Conservation (phyloP, 2,797 vertebrate genomes). For the Tachyglossus aculeatus region DNA sequence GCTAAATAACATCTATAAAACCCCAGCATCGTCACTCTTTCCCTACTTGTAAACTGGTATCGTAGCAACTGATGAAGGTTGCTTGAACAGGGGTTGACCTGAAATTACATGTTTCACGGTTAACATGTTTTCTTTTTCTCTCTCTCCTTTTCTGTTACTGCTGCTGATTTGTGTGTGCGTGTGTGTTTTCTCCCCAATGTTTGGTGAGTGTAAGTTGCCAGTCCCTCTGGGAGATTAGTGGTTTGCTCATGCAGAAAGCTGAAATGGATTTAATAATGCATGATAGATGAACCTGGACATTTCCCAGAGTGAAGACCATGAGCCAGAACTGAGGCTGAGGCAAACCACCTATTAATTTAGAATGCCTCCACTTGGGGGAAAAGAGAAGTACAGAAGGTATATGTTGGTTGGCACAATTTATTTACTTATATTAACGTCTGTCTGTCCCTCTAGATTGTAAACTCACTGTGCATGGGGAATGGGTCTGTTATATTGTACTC, state of each 20-base stretch:
- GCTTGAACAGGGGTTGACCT: slow-evolving; percentile 53
- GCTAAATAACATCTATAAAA: slow-evolving; percentile 64
- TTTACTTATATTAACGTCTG: no score
- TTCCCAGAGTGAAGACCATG: slow-evolving; percentile 3
- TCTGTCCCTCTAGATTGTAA: no score
- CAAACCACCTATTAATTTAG: background rate
- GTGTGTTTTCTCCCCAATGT: background rate
- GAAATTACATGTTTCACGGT: slow-evolving; percentile 47
- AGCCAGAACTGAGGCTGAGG: slow-evolving; percentile 10
- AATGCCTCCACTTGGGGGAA: background rate
- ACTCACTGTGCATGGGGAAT: no score
- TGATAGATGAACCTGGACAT: slow-evolving; percentile 36
- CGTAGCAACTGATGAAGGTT: slow-evolving; percentile 68
- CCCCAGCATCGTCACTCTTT: slow-evolving; percentile 33
- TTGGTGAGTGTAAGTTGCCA: slow-evolving; percentile 47
- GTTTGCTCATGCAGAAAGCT: slow-evolving; percentile 53
- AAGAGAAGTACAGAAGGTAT: background rate
- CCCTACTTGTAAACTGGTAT: slow-evolving; percentile 48
- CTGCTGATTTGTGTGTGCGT: background rate
- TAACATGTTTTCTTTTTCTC: slow-evolving; percentile 17
- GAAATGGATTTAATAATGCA: slow-evolving; percentile 52
- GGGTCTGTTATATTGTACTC: no score
- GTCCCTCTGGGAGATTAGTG: slow-evolving; percentile 53
- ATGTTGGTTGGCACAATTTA: no score
- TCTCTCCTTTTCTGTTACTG: background rate